phyloP scores from a whole-genome alignment of 2,888 invertebrate genomes.

The Athalia cordata region DNA sequence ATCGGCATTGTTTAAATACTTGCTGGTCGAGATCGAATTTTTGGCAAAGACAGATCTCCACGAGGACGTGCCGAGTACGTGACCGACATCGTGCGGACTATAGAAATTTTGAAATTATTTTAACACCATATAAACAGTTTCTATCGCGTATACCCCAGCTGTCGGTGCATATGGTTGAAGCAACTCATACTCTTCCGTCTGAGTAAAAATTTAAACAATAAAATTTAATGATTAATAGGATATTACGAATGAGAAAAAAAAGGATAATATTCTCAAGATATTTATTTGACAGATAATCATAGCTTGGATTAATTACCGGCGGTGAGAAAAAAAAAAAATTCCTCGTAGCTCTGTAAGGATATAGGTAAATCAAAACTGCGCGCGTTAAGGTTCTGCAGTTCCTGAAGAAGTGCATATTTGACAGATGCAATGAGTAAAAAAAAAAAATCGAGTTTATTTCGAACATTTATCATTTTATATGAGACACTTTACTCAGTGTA shows the following conservation, averaged over 20 bases:
- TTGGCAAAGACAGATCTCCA: not conserved
- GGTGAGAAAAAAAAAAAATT: too few species aligned
- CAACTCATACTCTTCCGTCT: not conserved
- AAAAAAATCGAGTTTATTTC: not conserved
- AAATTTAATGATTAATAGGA: not conserved
- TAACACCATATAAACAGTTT: not conserved
- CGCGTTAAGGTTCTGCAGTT: not conserved
- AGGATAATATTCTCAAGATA: not conserved
- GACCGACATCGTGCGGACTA: constrained; percentile 1
- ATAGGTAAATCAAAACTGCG: too few species aligned
- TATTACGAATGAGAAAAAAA: not conserved
- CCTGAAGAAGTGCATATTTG: not conserved
- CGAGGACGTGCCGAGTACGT: constrained; percentile 20
- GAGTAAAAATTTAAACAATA: not conserved
- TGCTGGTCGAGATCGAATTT: not conserved
- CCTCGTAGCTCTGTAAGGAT: too few species aligned
- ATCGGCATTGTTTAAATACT: not conserved
- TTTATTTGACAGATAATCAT: too few species aligned
- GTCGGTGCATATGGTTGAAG: not conserved
- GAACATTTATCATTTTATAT: not conserved
- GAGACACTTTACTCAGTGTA: too few species aligned
- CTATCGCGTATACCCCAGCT: not conserved
- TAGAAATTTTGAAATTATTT: constrained; percentile 7
- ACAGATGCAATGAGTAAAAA: not conserved
- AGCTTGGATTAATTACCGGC: too few species aligned